Evolutionary conservation across 2,113 vertebrate genomes (phyloP).

Genomic region (Tylochromis polylepis): DNA sequence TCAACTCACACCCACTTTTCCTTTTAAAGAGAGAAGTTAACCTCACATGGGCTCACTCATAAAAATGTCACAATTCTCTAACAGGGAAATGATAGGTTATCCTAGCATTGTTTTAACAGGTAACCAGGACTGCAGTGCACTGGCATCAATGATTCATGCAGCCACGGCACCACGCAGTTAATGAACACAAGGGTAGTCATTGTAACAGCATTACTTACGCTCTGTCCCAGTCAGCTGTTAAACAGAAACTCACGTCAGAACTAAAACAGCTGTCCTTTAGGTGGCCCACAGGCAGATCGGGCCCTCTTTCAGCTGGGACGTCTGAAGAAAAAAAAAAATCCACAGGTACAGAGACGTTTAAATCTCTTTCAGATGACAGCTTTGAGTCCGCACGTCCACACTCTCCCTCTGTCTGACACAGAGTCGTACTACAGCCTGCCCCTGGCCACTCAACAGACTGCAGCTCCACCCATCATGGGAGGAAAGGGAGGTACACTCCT

Average conservation of each 20-base stretch:
- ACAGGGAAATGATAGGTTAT: constrained; percentile 3
- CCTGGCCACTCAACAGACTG: constrained; percentile 1
- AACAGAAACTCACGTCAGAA: constrained; percentile 20
- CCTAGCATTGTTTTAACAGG: constrained; percentile 27
- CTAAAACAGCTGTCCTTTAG: background rate
- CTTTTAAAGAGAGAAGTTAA: constrained; percentile 24
- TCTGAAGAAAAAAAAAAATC: constrained; percentile 38
- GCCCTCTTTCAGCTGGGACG: background rate
- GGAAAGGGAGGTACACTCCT: background rate
- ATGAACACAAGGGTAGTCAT: constrained; percentile 41
- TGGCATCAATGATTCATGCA: constrained; percentile 62
- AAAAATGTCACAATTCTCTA: constrained; percentile 4
- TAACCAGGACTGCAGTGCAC: constrained; percentile 44
- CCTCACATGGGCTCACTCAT: background rate
- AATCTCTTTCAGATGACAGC: constrained; percentile 28
- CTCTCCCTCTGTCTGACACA: constrained; percentile 50
- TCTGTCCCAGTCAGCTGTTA: constrained; percentile 19
- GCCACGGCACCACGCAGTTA: constrained; percentile 40
- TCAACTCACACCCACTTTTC: constrained; percentile 60
- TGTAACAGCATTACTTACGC: constrained; percentile 54
- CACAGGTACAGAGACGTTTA: constrained; percentile 19
- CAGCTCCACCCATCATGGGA: constrained; percentile 51
- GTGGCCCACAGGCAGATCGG: background rate
- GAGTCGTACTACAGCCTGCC: constrained; percentile 53
- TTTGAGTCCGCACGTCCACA: constrained; percentile 31